Base-by-base conservation (phyloP, 2,113 vertebrate genomes). In the Clinocottus analis region DNA sequence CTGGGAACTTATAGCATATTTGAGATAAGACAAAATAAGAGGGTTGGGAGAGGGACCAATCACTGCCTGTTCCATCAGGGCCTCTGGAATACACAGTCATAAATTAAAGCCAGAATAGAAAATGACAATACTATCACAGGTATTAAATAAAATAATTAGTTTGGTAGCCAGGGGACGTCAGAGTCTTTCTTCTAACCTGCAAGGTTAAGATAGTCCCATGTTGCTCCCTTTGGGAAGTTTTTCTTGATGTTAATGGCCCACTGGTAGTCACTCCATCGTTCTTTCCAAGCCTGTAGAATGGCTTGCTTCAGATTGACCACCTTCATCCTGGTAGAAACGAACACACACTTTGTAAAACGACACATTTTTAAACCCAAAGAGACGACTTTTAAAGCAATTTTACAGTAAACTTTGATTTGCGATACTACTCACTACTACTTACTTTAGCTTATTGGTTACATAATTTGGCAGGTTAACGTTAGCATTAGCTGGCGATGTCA, bases 181-280 rank as follows among this genome's bases (percentile, higher is more conserved):
- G 0, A 4, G 7, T 62, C 7, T 29, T 35, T 45, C 2, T 11
- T 47, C 82, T 76, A 19, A 98, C 98, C 98, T 96, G 98, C 97
- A 59, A 99, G 92, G 77, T 99, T 99, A 35, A 97, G 96, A 80
- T 99, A 98, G 80, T 99, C 98, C 97, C 97, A 99, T 16, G 97
- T 97, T 25, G 97, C 95, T 88, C 97, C 98, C 35, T 97, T 98
- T 1, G 98, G 97, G 43, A 97, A 98, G 91, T 98, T 98, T 63
- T 95, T 97, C 93, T 99, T 99, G 92, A 99, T 99, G 79, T 99
- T 99, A 66, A 99, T 94, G 35, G 98, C 97, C 98, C 98, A 99
- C 7, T 98, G 98, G 53, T 97, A 98, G 86, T 98, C 98, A 81
- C 96, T 98, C 98, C 97, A 99, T 4, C 98, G 94, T 85, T 99